These are phyloP conservation scores for Gadopsis bispinosus DNA, from an alignment of 2,797 vertebrate genomes.

Conservation along the genomic window DNA sequence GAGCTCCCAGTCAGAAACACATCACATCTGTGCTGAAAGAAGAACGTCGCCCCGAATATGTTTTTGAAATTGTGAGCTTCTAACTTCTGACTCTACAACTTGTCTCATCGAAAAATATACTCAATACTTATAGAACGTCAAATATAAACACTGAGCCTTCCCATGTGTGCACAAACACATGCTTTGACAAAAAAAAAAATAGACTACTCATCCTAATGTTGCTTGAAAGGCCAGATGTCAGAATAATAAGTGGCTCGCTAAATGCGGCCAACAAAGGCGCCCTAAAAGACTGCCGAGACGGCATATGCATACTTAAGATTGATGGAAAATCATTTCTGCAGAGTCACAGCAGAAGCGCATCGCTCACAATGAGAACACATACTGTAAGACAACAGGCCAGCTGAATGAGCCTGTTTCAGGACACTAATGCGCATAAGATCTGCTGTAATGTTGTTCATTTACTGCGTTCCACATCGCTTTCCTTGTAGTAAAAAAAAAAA, in stretches of 20 bases:
- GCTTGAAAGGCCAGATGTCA: not conserved
- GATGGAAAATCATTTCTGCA: constrained; percentile 5
- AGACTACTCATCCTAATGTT: not conserved
- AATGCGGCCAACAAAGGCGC: not conserved
- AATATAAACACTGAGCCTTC: too few relatives aligned
- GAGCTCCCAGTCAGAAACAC: not conserved
- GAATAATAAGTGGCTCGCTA: not conserved
- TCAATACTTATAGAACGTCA: not conserved
- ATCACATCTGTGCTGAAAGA: too few relatives aligned
- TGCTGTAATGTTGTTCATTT: not conserved
- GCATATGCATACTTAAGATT: not conserved
- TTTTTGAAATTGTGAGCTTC: too few relatives aligned
- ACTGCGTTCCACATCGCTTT: not conserved
- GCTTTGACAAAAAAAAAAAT: not conserved
- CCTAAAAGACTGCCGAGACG: not conserved
- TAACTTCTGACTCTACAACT: too few relatives aligned
- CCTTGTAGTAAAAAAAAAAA: not conserved
- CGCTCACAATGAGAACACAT: not conserved
- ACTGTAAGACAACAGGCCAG: too few relatives aligned
- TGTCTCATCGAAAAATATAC: too few relatives aligned
- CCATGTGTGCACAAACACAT: not conserved
- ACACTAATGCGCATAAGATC: not conserved
- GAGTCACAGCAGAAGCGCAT: not conserved
- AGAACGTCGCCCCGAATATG: too few relatives aligned
- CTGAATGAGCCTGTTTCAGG: not conserved